Evolutionary conservation across 2,113 vertebrate species (phyloP).

Genomic region (Amblyornis subalaris): DNA sequence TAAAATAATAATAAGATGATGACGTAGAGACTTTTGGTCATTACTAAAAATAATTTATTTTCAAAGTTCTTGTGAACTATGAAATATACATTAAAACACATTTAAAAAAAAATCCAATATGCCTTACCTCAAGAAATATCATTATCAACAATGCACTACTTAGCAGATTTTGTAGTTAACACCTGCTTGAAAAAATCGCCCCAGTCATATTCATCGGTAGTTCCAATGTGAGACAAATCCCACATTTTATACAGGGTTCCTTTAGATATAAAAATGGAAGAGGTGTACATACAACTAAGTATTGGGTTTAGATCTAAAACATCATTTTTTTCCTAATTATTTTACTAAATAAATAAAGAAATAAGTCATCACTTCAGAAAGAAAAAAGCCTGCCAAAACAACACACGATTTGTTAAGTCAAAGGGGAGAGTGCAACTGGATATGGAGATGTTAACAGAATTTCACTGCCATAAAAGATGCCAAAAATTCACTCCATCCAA

Average conservation of each 20-base stretch:
- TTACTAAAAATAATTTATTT: neutral
- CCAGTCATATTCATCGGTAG: slow-evolving; percentile 30
- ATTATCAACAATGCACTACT: neutral
- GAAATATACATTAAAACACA: neutral
- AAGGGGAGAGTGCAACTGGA: neutral
- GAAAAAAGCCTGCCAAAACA: neutral
- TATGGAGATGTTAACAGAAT: neutral
- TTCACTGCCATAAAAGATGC: neutral
- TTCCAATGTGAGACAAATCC: slow-evolving; percentile 34
- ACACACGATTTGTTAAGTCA: neutral
- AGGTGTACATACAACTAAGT: neutral
- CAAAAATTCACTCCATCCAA: neutral
- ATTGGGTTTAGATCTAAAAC: neutral
- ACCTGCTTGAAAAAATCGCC: slow-evolving; percentile 42
- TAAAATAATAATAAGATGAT: neutral
- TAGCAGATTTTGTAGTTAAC: slow-evolving; percentile 8
- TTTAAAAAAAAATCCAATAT: neutral
- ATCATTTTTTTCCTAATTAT: neutral
- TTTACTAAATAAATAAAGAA: neutral
- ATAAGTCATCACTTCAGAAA: neutral
- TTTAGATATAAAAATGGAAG: neutral
- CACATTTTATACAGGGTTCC: neutral
- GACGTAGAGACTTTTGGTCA: neutral
- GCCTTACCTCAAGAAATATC: slow-evolving; percentile 18
- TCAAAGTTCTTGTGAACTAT: neutral